Evolutionary conservation across 2,888 invertebrate species (phyloP), one percentile per base, ranked within the genome.

Genomic region (Leucophenga maculata): DNA sequence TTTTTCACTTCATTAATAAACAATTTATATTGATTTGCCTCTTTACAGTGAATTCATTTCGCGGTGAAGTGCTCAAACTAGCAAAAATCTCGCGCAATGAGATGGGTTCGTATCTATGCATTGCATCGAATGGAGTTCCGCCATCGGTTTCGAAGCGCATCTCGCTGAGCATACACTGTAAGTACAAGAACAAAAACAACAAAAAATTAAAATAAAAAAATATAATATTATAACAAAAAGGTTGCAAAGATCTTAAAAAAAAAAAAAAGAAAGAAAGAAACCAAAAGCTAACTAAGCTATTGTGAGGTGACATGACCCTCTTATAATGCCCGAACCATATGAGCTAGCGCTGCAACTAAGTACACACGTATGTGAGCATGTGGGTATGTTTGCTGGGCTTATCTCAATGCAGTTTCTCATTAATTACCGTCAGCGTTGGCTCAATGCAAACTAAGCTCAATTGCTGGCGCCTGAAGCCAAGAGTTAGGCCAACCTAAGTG

Each of bases 31-130:
- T 18, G 18, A 59, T 44, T 39, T 32, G n/a, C 32, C 73, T 79
- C 78, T 87, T 82, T 89, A 89, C 91, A 94, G 93, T 92, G 70
- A 89, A 91, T 69, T 91, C 92, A 69, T 93, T 91, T 86, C 93
- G 94, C 83, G 95, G 95, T 71, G 94, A 94, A 87, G 91, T 93
- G 70, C 89, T 97, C 79, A 92, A 92, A 74, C 90, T 96, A 75
- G 90, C 91, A 77, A 96, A 95, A 90, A 93, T 96, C 87, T 93
- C 94, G 69, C 92, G 96, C 72, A 93, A 94, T 57, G 96, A 96
- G 87, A 96, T 96, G 96, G 96, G 96, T 16, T 93, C 94, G 73
- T 97, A 96, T 89, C 91, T 96, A 80, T 96, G 96, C 90, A 96
- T 96, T 78, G 96, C 96, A 55, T 93, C 94, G 79, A 97, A 97